Percentiles rank a stretch among this genome's conserved stretches.
Conservation (phyloP, 2,888 invertebrate species). For the Serripes groenlandicus region DNA sequence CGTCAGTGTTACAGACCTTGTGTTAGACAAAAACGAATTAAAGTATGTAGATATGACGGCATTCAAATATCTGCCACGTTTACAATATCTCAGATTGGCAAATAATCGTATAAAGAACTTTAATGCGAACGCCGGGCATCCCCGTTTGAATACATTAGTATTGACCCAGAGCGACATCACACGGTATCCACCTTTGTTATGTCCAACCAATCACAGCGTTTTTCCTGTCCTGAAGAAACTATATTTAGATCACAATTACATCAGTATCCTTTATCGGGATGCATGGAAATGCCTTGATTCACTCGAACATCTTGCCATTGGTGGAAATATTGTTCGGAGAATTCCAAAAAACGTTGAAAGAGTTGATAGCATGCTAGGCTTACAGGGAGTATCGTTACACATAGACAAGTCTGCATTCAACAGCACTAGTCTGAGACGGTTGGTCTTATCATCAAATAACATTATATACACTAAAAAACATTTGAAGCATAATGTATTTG, state of each 20-base stretch:
- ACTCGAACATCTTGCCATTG: neutral
- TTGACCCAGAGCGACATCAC: neutral
- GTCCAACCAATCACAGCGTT: neutral
- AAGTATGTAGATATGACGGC: neutral
- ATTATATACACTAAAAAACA: neutral
- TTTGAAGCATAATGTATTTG: neutral
- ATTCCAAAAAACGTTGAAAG: neutral
- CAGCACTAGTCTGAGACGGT: neutral
- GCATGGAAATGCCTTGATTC: neutral
- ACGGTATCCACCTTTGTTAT: neutral
- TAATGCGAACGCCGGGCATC: neutral
- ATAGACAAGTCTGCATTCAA: neutral
- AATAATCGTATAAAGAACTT: neutral
- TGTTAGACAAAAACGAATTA: neutral
- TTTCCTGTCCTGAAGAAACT: neutral
- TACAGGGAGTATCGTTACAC: neutral
- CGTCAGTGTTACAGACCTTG: neutral
- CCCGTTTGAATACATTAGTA: neutral
- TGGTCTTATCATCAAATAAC: neutral
- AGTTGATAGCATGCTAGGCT: neutral
- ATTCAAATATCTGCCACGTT: neutral
- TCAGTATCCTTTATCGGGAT: neutral
- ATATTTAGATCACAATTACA: slow-evolving; percentile 4
- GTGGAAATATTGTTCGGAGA: neutral
- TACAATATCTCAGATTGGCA: neutral